A percentile compares a stretch with the other conserved stretches of the same genome.
Evolutionary conservation across 2,797 vertebrate genomes (phyloP).

Genomic region (Sebastes oblongus): DNA sequence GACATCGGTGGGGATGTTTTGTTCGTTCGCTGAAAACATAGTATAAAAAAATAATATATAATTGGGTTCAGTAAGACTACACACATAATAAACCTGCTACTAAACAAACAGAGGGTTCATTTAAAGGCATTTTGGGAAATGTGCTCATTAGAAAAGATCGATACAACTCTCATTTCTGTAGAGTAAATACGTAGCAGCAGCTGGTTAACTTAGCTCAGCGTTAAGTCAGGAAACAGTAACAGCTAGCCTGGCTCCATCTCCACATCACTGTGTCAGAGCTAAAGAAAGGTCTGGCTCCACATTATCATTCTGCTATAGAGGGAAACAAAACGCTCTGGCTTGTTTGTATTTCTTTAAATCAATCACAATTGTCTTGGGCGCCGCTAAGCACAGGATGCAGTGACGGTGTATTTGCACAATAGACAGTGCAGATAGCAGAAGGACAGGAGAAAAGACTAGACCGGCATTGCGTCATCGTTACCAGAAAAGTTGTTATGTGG

Average conservation of each 20-base stretch:
- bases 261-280: too few species aligned
- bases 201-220: background rate
- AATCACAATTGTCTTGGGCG: too few species aligned
- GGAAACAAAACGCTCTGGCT: too few species aligned
- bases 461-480: too few species aligned
- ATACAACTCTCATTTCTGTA: fast-evolving
- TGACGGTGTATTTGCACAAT: fast-evolving
- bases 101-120: background rate
- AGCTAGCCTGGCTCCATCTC: background rate
- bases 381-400: too few species aligned
- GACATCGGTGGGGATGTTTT: background rate
- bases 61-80: background rate
- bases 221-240: background rate
- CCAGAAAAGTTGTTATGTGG: too few species aligned
- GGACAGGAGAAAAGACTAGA: too few species aligned
- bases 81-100: conserved; percentile 2
- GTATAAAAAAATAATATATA: conserved; percentile 13
- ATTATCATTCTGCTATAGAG: fast-evolving
- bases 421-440: too few species aligned
- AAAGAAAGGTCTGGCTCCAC: too few species aligned
- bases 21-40: conserved; percentile 4
- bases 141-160: background rate
- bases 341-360: too few species aligned
- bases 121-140: background rate
- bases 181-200: too few species aligned